Evolutionary conservation across 2,113 vertebrate species (phyloP).

Genomic region (Ochotona curzoniae): DNA sequence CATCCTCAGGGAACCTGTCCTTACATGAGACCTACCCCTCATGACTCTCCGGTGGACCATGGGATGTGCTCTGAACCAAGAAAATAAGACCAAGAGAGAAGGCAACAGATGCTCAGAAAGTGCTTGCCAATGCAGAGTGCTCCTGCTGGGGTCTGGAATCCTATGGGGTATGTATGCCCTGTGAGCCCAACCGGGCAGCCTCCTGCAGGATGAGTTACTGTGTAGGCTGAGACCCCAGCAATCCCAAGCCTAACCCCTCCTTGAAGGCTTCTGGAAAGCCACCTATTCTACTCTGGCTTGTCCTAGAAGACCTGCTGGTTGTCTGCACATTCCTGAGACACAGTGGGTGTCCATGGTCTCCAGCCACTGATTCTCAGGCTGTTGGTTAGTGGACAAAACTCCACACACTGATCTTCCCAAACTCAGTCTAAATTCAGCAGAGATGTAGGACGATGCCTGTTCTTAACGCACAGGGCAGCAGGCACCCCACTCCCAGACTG

Average conservation of each 20-base stretch:
- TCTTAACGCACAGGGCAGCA: background rate
- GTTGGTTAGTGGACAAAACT: background rate
- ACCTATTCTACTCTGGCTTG: background rate
- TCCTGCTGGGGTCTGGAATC: no score
- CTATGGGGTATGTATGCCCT: background rate
- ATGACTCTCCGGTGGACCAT: background rate
- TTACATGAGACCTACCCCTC: no score
- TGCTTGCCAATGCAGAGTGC: no score
- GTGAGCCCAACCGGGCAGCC: accelerated
- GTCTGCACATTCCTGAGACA: background rate
- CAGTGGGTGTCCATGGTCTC: background rate
- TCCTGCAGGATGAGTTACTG: no score
- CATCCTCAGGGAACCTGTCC: no score
- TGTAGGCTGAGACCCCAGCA: background rate
- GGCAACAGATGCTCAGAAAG: background rate
- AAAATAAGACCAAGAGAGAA: background rate
- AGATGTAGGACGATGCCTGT: background rate
- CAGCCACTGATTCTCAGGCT: background rate
- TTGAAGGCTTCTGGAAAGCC: no score
- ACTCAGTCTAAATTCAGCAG: background rate
- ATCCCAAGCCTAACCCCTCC: background rate
- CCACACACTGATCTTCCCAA: background rate
- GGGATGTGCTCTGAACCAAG: background rate
- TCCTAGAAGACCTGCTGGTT: background rate
- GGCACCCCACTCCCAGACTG: background rate